Evolutionary conservation across 2,797 vertebrate genomes (phyloP).

Genomic region (Enteromius viviparus): DNA sequence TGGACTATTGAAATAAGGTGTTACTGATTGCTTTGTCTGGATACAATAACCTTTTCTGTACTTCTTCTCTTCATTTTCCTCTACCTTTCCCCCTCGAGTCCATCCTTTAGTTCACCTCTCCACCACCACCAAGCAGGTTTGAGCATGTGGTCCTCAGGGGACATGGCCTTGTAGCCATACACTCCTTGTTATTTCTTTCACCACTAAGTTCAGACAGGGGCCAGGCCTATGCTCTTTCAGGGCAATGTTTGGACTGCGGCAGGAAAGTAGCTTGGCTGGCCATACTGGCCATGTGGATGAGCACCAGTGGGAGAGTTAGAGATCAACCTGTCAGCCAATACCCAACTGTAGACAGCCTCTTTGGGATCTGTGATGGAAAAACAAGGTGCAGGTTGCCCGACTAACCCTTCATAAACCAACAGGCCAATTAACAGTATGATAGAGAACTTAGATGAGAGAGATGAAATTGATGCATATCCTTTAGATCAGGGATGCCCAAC

Average conservation of each 20-base stretch:
- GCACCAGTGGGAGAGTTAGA: constrained; percentile 41
- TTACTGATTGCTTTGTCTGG: background rate
- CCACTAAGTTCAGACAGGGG: constrained; percentile 26
- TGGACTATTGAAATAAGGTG: too few species aligned
- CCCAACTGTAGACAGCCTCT: constrained; percentile 32
- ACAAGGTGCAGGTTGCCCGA: constrained; percentile 17
- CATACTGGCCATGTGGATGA: constrained; percentile 13
- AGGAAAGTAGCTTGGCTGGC: constrained; percentile 6
- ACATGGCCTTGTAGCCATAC: constrained; percentile 17
- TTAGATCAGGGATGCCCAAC: background rate
- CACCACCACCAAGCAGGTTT: constrained; percentile 21
- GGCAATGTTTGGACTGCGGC: constrained; percentile 29
- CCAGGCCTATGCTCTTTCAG: constrained; percentile 13
- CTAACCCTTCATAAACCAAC: constrained; percentile 45
- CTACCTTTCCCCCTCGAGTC: background rate
- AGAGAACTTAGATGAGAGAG: background rate
- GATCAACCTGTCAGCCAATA: constrained; percentile 42
- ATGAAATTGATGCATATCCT: background rate
- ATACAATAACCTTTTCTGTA: background rate
- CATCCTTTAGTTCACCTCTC: constrained; percentile 42
- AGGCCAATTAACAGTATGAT: constrained; percentile 39
- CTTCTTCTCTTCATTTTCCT: constrained; percentile 4
- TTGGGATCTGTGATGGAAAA: constrained; percentile 39
- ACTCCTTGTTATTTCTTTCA: constrained; percentile 40
- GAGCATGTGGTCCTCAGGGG: constrained; percentile 44